Percentiles rank a stretch among this genome's conserved stretches.
Conservation (phyloP, 2,113 vertebrate species). For the Marmota flaviventris region DNA sequence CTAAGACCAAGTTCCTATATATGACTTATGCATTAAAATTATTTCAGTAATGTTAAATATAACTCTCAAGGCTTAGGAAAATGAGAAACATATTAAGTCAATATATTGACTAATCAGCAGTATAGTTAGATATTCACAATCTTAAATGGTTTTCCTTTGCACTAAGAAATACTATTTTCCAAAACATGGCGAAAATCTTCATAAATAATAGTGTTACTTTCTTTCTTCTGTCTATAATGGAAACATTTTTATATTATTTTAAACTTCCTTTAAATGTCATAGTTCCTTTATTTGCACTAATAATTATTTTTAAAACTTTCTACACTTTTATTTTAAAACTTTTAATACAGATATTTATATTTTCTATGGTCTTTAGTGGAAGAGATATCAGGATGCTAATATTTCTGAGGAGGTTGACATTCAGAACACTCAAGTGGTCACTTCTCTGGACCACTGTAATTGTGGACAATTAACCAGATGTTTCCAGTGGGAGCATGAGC, state of each 20-base stretch:
- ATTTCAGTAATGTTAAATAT: background rate
- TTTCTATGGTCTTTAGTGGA: background rate
- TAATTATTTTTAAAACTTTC: background rate
- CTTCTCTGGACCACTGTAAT: background rate
- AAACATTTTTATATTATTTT: background rate
- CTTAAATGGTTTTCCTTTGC: background rate
- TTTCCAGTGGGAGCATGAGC: background rate
- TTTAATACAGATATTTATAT: background rate
- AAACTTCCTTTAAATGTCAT: background rate
- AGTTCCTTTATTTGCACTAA: background rate
- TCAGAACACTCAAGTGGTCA: background rate
- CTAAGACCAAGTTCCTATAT: background rate
- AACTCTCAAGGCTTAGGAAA: background rate
- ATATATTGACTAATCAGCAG: background rate
- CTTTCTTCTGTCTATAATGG: background rate
- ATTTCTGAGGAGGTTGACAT: background rate
- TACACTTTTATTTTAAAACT: background rate
- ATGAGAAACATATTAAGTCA: background rate
- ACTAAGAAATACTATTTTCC: background rate
- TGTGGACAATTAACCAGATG: background rate
- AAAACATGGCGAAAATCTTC: background rate
- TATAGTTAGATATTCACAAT: background rate
- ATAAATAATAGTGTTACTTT: background rate
- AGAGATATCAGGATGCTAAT: background rate
- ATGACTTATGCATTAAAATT: background rate